Percentiles rank a stretch among this genome's conserved stretches.
phyloP scores from a whole-genome alignment of 1,140 invertebrate species.

The Amphibalanus amphitrite region DNA sequence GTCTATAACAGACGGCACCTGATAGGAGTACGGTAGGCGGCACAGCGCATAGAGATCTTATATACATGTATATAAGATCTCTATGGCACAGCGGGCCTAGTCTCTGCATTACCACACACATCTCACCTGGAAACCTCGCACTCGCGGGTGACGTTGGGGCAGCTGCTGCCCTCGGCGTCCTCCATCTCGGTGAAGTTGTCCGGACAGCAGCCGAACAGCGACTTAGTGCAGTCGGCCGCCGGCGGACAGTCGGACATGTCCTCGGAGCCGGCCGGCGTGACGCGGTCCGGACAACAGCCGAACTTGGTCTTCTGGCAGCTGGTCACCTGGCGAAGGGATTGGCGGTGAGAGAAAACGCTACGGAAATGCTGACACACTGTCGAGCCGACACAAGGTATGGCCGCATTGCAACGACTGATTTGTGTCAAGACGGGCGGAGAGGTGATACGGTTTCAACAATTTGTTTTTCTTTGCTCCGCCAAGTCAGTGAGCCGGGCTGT shows the following conservation, averaged over 20 bases:
- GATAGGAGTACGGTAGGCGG: too few species aligned
- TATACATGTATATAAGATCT: too few species aligned
- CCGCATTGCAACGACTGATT: slow-evolving; percentile 47
- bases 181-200: slow-evolving; percentile 30
- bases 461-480: too few species aligned
- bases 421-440: too few species aligned
- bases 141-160: slow-evolving; percentile 15
- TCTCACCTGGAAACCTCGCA: slow-evolving; percentile 5
- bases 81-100: too few species aligned
- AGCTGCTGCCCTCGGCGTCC: slow-evolving; percentile 27
- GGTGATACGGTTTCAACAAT: too few species aligned
- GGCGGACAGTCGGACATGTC: slow-evolving; percentile 10
- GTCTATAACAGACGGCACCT: too few species aligned
- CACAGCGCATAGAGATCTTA: too few species aligned
- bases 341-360: too few species aligned
- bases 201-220: slow-evolving; percentile 30
- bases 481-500: too few species aligned
- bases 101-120: too few species aligned
- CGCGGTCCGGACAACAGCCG: slow-evolving; percentile 48
- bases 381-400: slow-evolving; percentile 39
- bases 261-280: slow-evolving; percentile 29
- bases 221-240: slow-evolving; percentile 22
- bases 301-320: slow-evolving; percentile 27
- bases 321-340: neutral
- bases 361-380: too few species aligned